These are phyloP conservation scores for Trichomalopsis sarcophagae DNA, from an alignment of 1,140 invertebrate species.

Conservation along the genomic window DNA sequence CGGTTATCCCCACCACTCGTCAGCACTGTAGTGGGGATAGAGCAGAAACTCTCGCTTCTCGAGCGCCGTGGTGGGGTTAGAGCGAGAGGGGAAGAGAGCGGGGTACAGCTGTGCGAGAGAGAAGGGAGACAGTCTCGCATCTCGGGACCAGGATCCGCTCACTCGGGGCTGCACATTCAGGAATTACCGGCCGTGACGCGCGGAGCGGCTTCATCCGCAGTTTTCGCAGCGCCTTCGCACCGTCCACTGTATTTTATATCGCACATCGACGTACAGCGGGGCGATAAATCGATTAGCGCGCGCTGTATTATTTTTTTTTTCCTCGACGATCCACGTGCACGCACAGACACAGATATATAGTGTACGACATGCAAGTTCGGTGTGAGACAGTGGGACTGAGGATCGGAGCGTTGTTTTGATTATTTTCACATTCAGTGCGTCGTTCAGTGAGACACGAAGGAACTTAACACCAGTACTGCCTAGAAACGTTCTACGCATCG, in stretches of 20 bases:
- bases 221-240: background rate
- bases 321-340: background rate
- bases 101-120: background rate
- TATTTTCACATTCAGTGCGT: background rate
- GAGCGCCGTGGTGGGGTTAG: background rate
- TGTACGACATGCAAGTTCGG: background rate
- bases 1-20: background rate
- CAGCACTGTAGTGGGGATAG: too few relatives aligned
- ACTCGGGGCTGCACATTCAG: conserved; percentile 40
- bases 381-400: conserved; percentile 31
- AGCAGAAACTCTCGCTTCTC: background rate
- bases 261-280: background rate
- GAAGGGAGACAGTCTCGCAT: background rate
- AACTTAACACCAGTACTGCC: too few relatives aligned
- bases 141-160: conserved; percentile 40
- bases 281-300: conserved; percentile 16
- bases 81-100: conserved; percentile 1
- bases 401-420: background rate
- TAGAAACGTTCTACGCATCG: too few relatives aligned
- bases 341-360: too few relatives aligned
- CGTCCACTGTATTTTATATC: background rate
- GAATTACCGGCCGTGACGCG: conserved; percentile 50
- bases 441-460: background rate
- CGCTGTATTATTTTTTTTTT: background rate
- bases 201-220: conserved; percentile 14